A percentile compares a stretch with the other conserved stretches of the same genome.
Evolutionary conservation across 2,888 invertebrate species (phyloP).

Genomic region (Stramonita haemastoma): DNA sequence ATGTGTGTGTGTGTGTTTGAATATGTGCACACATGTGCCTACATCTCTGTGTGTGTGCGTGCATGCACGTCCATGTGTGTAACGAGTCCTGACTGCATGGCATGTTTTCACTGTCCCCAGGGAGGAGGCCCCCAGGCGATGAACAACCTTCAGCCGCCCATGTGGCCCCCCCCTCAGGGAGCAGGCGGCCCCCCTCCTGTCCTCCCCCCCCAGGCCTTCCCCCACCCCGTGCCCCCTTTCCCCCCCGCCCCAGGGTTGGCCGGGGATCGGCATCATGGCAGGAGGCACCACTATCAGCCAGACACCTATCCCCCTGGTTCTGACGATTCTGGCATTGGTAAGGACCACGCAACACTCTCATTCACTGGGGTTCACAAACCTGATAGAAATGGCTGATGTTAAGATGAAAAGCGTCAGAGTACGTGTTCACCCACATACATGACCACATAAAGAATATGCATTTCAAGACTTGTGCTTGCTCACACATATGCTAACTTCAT

Average conservation of each 20-base stretch:
- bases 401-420: no score
- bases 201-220: slow-evolving; percentile 3
- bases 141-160: slow-evolving; percentile 24
- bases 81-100: no score
- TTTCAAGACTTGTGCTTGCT: no score
- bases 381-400: no score
- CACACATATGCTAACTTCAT: no score
- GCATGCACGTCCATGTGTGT: no score
- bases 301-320: neutral
- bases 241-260: neutral
- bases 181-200: neutral
- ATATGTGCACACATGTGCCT: no score
- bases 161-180: slow-evolving; percentile 35
- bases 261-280: slow-evolving; percentile 19
- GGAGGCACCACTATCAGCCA: slow-evolving; percentile 17
- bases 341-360: neutral
- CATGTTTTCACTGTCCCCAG: neutral
- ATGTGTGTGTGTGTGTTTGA: neutral
- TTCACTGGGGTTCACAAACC: no score
- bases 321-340: slow-evolving; percentile 41
- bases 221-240: slow-evolving; percentile 12
- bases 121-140: slow-evolving; percentile 21
- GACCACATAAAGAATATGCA: no score
- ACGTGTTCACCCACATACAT: no score
- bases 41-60: no score